Percentiles rank a stretch among this genome's conserved stretches.
phyloP scores from a whole-genome alignment of 1,140 invertebrate species.

The Eciton burchellii region DNA sequence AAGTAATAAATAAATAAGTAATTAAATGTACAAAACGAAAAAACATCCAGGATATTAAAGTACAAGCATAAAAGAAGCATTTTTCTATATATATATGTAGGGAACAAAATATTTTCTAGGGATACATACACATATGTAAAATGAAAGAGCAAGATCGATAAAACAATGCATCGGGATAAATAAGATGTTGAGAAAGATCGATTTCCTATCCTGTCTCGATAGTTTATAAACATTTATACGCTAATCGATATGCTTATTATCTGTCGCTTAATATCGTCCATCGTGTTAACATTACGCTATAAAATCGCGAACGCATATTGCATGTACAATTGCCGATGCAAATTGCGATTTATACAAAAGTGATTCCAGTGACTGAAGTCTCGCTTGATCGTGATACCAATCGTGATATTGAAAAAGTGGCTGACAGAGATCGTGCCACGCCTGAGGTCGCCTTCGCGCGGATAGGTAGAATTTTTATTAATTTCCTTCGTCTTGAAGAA shows the following conservation, averaged over 20 bases:
- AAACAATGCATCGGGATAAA: background rate
- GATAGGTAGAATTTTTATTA: slow-evolving; percentile 26
- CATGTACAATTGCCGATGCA: background rate
- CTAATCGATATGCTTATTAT: slow-evolving; percentile 4
- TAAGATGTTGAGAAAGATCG: background rate
- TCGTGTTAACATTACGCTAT: background rate
- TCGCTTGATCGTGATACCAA: slow-evolving; percentile 1
- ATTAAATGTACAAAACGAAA: background rate
- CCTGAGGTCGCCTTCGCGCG: background rate
- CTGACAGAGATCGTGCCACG: slow-evolving; percentile 1
- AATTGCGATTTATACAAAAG: background rate
- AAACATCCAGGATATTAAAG: background rate
- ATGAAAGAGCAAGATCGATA: background rate
- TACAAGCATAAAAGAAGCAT: background rate
- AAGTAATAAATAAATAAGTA: background rate
- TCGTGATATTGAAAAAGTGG: slow-evolving; percentile 7
- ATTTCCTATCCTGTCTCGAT: background rate
- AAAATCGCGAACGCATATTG: background rate
- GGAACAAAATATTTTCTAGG: background rate
- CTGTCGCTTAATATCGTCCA: slow-evolving; percentile 1
- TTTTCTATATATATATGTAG: background rate
- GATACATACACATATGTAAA: background rate
- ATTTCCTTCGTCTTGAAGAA: slow-evolving; percentile 3
- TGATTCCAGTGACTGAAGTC: background rate
- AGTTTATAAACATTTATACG: background rate